Evolutionary conservation across 1,140 invertebrate genomes (phyloP), one percentile per base, ranked within the genome.

Genomic region (Drosophila seguyi): DNA sequence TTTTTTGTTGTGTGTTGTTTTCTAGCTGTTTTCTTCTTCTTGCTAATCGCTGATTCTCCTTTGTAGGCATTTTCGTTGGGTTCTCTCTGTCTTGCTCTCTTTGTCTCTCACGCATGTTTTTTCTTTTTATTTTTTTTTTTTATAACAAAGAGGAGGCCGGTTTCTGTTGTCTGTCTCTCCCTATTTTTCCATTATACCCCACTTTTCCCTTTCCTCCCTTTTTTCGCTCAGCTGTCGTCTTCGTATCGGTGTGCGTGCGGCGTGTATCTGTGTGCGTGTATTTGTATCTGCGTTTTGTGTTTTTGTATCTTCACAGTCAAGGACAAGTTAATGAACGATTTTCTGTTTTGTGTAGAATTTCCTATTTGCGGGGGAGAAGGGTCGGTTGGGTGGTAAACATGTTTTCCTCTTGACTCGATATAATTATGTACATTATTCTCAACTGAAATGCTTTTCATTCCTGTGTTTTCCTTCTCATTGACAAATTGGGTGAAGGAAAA

Each of bases 241-340:
- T 56, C 3, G 34, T 62, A 62, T 62, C 59, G 20, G 48, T 62
- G 18, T 20, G 34, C 58, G 16, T 31, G 60, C 29, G 20, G 31
- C 7, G 18, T 42, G 42, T 36, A 13, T 66, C 34, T 66, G n/a
- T 57, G 50, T 56, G 41, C 31, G 39, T 50, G 53, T 36, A 25
- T 38, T 65, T 57, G 39, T 42, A 63, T 56, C 52, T 63, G 52
- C 56, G 34, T 47, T 45, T 60, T 58, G 60, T 83, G 61, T 57
- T 76, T 67, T 50, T 84, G 77, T 78, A 67, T 82, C 75, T 82
- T 83, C 66, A 87, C 75, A 86, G 83, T 86, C 83, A 86, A 86
- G 83, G 83, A 87, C 83, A 86, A 86, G 83, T 87, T 87, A 87
- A 86, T 82, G 82, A 79, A 87, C 83, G 79, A 79, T 82, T 82